Base-by-base conservation (phyloP, 1,140 invertebrate genomes). In the Brachionus rubens region DNA sequence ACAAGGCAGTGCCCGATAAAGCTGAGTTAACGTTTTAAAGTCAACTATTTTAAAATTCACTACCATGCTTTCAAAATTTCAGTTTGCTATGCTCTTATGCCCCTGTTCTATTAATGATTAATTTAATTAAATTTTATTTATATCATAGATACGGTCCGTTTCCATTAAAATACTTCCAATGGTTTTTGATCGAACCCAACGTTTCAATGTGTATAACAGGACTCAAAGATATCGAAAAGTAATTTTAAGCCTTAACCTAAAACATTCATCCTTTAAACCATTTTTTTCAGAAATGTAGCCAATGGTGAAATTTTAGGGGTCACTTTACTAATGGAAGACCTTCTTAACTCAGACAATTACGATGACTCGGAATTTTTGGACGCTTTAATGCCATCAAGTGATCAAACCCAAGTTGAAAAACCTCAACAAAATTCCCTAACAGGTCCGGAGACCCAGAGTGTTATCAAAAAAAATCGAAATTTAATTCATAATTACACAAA, bases 291-390 rank as follows among this genome's bases (percentile, higher is more conserved):
- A 76, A 82, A 83, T 79, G 81, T 83, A 7, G 81, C 83, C 5
- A 82, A 83, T 77, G 83, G 83, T 7, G 83, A 85, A 77, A 82
- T 85, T 16, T 80, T 84, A 6, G 83, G 83, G 3, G 82, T 85
- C 6, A 80, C 80, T 3, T 59, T 85, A 6, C 77, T 83, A 14
- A 82, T 85, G 82, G 83, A 84, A 68, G 83, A 85, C 68, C 81
- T 84, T 2, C 26, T 48, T 9, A 76, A 48, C 40, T 50, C 40
- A 14, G 41, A 48, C 6, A 10, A 26, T 19, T 47, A 40, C 21
- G 30, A 67, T 1, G 59, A 46, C 16, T 16, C 52, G 1, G 41
- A 43, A 0, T 65, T 65, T 9, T 26, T 28, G 4, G 52, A 41
- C 4, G 2, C 21, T 16, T 43, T 30, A 21, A 19, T 41, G 24